These are phyloP conservation scores for Acleris literana DNA, from an alignment of 2,888 invertebrate species.

Conservation along the genomic window DNA sequence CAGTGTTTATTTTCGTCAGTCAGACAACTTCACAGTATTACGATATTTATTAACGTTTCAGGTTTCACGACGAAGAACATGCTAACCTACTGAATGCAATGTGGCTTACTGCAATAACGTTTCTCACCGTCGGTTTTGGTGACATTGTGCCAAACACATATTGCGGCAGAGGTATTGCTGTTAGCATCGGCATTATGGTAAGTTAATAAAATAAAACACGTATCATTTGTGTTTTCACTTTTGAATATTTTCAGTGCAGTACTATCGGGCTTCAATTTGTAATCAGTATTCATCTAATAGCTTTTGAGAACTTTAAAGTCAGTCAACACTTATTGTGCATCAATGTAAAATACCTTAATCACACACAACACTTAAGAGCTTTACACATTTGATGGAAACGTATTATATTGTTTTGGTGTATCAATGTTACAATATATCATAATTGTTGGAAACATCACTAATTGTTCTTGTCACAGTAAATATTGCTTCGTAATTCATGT, in stretches of 20 bases:
- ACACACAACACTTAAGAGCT: constrained; percentile 70
- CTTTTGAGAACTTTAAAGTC: constrained; percentile 50
- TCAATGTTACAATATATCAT: constrained; percentile 45
- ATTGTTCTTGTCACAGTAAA: constrained; percentile 16
- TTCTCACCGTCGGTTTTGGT: constrained; percentile 99
- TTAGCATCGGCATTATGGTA: constrained; percentile 99
- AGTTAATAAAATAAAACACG: constrained; percentile 80
- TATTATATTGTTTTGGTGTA: constrained; percentile 63
- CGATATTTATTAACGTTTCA: constrained; percentile 83
- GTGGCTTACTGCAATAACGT: constrained; percentile 99
- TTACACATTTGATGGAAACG: constrained; percentile 56
- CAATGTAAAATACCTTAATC: constrained; percentile 63
- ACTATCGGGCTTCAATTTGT: constrained; percentile 15
- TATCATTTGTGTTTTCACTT: constrained; percentile 58
- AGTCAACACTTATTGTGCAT: constrained; percentile 69
- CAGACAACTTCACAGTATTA: constrained; percentile 54
- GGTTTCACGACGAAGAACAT: constrained; percentile 99
- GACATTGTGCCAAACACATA: constrained; percentile 99
- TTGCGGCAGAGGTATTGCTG: constrained; percentile 99
- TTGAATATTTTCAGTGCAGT: constrained; percentile 36
- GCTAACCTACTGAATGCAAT: constrained; percentile 99
- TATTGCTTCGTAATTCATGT: constrained; percentile 23
- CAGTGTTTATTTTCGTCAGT: constrained; percentile 15
- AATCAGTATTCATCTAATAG: constrained; percentile 26
- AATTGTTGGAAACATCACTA: constrained; percentile 18